A percentile compares a stretch with the other conserved stretches of the same genome.
Conservation (phyloP, 2,113 vertebrate genomes). For the Rhinolophus ferrumequinum region DNA sequence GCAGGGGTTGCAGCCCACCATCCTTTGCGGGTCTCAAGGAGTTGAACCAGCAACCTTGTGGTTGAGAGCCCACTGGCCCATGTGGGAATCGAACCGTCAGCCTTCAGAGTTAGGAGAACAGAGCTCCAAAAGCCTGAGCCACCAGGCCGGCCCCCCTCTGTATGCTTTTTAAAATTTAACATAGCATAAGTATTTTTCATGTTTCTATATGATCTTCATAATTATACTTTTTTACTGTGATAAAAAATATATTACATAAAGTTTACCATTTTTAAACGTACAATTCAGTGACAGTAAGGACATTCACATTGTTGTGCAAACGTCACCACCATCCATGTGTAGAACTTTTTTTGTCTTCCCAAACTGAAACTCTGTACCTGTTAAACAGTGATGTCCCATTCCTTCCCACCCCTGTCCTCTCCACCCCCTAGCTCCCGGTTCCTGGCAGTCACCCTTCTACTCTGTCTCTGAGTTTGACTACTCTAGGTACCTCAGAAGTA, state of each 20-base stretch:
- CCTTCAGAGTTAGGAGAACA: too few relatives aligned
- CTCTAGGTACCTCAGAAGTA: neutral
- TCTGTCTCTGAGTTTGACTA: neutral
- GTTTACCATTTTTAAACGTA: neutral
- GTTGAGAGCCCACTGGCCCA: too few relatives aligned
- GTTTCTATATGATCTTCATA: neutral
- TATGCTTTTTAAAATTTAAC: neutral
- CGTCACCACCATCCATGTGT: neutral
- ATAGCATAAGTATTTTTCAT: neutral
- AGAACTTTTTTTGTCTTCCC: neutral
- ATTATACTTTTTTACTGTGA: neutral
- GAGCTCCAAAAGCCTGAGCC: too few relatives aligned
- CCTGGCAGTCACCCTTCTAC: neutral
- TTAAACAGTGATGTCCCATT: neutral
- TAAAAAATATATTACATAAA: neutral
- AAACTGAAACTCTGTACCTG: neutral
- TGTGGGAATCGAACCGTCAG: too few relatives aligned
- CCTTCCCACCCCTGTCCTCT: neutral
- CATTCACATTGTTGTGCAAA: neutral
- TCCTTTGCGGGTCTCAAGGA: too few relatives aligned
- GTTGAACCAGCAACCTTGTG: too few relatives aligned
- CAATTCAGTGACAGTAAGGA: neutral
- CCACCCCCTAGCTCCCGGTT: fast-evolving
- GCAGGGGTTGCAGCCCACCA: too few relatives aligned
- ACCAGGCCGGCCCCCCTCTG: too few relatives aligned